Conservation (phyloP, 2,888 invertebrate genomes). For the Mallateleia sp. region DNA sequence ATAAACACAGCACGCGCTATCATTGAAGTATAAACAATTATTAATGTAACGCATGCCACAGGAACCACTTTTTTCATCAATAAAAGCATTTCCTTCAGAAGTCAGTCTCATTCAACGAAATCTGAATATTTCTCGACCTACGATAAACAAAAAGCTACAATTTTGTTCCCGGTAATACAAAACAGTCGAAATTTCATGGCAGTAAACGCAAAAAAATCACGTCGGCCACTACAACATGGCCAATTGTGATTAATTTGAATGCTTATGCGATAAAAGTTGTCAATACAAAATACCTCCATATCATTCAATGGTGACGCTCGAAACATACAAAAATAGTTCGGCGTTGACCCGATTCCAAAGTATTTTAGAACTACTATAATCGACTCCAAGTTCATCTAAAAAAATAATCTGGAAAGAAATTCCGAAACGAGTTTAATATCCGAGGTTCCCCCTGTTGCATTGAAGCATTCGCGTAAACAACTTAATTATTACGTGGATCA, state of each 20-base stretch:
- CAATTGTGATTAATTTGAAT: not conserved
- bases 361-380: not conserved
- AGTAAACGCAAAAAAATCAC: conserved; percentile 30
- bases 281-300: conserved; percentile 19
- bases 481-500: not conserved
- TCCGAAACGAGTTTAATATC: not conserved
- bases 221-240: conserved; percentile 57
- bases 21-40: too few relatives aligned
- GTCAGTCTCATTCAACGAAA: conserved; percentile 9
- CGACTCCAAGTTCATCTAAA: not conserved
- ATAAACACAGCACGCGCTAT: too few relatives aligned
- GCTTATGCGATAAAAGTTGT: not conserved
- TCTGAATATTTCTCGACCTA: too few relatives aligned
- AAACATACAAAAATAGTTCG: conserved; percentile 41
- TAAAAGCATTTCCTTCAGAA: conserved; percentile 35
- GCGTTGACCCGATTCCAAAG: not conserved
- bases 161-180: not conserved
- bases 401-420: not conserved
- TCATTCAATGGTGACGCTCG: conserved; percentile 2
- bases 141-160: not conserved
- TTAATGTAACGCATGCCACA: not conserved
- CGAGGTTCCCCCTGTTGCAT: not conserved
- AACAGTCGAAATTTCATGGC: conserved; percentile 22
- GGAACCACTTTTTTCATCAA: not conserved
- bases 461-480: not conserved